Conservation (phyloP, 2,113 vertebrate genomes). For the Boulengeromyrus knoepffleri region DNA sequence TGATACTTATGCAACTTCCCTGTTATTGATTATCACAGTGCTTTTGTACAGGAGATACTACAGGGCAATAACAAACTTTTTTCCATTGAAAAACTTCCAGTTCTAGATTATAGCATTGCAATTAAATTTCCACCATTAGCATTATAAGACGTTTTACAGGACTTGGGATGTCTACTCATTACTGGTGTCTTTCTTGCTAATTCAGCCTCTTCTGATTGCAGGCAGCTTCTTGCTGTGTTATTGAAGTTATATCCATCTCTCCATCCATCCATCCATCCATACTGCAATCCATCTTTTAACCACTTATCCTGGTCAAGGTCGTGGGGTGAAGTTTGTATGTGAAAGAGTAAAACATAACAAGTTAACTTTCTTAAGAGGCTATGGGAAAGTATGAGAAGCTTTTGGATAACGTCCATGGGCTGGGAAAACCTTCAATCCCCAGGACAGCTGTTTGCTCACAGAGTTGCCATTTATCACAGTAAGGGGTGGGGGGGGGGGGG, state of each 20-base stretch:
- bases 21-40: neutral
- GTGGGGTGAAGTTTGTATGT: neutral
- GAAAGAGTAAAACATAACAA: neutral
- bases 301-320: neutral
- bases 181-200: neutral
- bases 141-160: neutral
- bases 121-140: neutral
- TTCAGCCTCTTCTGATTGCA: neutral
- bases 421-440: constrained; percentile 19
- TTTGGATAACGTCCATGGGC: constrained; percentile 23
- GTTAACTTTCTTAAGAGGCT: constrained; percentile 23
- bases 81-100: neutral
- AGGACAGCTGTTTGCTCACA: constrained; percentile 27
- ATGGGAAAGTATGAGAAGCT: constrained; percentile 24
- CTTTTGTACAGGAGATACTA: neutral
- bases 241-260: neutral
- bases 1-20: neutral
- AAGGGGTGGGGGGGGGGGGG: constrained; percentile 13
- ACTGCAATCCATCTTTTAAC: neutral
- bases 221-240: neutral
- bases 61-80: neutral
- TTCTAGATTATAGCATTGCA: neutral
- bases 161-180: neutral
- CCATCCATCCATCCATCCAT: neutral
- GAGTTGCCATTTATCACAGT: constrained; percentile 28